A percentile compares a stretch with the other conserved stretches of the same genome.
These are phyloP conservation scores for Micropterix aruncella DNA, from an alignment of 2,888 invertebrate species.

Conservation along the genomic window DNA sequence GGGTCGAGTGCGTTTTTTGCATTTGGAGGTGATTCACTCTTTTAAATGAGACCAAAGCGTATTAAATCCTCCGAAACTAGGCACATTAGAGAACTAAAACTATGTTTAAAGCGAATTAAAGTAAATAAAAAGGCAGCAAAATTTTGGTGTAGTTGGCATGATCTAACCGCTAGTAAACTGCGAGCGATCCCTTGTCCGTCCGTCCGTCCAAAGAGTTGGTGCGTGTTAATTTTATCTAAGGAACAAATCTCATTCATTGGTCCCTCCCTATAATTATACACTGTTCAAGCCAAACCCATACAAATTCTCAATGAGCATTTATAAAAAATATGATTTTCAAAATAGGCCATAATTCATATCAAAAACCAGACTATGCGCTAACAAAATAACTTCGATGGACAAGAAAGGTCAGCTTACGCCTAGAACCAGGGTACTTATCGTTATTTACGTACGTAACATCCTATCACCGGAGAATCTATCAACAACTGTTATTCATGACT, in stretches of 20 bases:
- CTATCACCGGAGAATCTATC: constrained; percentile 25
- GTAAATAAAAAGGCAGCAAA: not conserved
- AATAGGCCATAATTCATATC: not conserved
- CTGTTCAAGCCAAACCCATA: not conserved
- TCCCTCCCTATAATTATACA: not conserved
- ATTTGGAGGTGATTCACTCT: too few relatives aligned
- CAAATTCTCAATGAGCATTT: not conserved
- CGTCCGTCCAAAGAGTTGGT: not conserved
- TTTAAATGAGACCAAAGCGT: too few relatives aligned
- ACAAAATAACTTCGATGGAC: not conserved
- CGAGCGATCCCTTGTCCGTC: not conserved
- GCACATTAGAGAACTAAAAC: too few relatives aligned
- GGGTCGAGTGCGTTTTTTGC: too few relatives aligned
- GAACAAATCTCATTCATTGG: not conserved
- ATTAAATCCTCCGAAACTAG: too few relatives aligned
- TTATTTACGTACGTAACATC: not conserved
- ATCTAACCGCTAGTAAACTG: not conserved
- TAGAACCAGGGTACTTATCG: not conserved
- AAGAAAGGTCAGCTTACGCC: not conserved
- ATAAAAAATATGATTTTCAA: not conserved
- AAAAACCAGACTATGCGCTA: not conserved
- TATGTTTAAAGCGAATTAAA: too few relatives aligned
- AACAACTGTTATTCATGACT: constrained; percentile 42
- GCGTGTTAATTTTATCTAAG: not conserved
- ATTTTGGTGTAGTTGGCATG: constrained; percentile 3